Evolutionary conservation across 2,797 vertebrate species (phyloP).

Genomic region (Bovichtus variegatus): DNA sequence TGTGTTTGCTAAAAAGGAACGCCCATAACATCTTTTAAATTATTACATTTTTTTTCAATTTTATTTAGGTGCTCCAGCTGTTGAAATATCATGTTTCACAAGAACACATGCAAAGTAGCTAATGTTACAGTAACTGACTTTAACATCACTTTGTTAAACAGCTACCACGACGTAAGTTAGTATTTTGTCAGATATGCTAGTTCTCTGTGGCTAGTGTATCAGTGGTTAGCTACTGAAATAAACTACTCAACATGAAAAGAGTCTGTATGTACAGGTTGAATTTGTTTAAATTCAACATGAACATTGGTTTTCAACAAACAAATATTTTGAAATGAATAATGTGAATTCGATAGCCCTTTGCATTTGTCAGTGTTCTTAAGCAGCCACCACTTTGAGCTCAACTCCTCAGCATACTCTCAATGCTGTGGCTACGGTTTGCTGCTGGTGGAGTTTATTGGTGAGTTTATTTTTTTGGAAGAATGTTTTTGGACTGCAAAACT

Average conservation of each 20-base stretch:
- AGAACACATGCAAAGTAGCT: not conserved
- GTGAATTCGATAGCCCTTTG: not conserved
- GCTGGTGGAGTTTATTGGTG: no score
- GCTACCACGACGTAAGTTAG: not conserved
- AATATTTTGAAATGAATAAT: not conserved
- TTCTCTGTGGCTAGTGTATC: not conserved
- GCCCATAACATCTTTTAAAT: not conserved
- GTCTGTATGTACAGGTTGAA: not conserved
- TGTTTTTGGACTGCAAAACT: no score
- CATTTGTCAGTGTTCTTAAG: no score
- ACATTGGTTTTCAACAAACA: not conserved
- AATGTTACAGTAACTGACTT: not conserved
- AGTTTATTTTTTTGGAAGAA: no score
- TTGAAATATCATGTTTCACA: not conserved
- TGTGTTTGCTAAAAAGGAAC: not conserved
- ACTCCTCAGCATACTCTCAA: no score
- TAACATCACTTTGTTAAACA: not conserved
- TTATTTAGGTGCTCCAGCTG: no score
- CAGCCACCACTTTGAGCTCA: no score
- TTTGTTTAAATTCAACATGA: not conserved
- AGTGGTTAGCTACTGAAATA: not conserved
- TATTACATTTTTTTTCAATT: no score
- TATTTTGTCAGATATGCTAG: not conserved
- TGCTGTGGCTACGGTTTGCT: no score
- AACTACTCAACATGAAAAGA: not conserved